These are phyloP conservation scores for Mesoclemmys tuberculata DNA, from an alignment of 2,113 vertebrate species.

Conservation along the genomic window DNA sequence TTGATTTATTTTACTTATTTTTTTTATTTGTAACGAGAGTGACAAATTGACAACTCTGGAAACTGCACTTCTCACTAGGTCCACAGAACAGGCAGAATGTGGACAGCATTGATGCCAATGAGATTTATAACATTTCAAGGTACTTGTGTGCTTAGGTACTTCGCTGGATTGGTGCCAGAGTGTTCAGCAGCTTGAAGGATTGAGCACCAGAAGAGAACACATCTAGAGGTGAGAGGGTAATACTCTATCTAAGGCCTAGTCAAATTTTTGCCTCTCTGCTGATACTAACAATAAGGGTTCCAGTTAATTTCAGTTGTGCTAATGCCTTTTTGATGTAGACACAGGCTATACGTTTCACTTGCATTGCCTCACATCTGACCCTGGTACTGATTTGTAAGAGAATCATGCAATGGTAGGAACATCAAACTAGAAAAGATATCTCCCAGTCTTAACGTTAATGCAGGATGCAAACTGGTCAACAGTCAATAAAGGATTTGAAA, in stretches of 20 bases:
- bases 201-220: neutral
- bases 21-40: neutral
- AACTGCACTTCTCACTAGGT: neutral
- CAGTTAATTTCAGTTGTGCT: neutral
- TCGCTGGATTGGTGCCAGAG: neutral
- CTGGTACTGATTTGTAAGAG: no score
- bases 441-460: no score
- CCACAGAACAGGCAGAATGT: neutral
- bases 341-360: no score
- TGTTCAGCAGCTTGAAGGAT: neutral
- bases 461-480: no score
- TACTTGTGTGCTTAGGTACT: neutral
- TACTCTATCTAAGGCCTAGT: neutral
- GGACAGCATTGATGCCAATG: neutral
- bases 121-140: neutral
- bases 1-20: neutral
- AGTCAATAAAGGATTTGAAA: neutral
- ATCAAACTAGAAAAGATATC: no score
- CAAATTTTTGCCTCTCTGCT: neutral
- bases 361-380: no score
- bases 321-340: accelerated
- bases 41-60: neutral
- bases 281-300: neutral
- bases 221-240: neutral
- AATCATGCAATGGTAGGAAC: no score